Conservation (phyloP, 1,140 invertebrate genomes). For the Berghia stephanieae region DNA sequence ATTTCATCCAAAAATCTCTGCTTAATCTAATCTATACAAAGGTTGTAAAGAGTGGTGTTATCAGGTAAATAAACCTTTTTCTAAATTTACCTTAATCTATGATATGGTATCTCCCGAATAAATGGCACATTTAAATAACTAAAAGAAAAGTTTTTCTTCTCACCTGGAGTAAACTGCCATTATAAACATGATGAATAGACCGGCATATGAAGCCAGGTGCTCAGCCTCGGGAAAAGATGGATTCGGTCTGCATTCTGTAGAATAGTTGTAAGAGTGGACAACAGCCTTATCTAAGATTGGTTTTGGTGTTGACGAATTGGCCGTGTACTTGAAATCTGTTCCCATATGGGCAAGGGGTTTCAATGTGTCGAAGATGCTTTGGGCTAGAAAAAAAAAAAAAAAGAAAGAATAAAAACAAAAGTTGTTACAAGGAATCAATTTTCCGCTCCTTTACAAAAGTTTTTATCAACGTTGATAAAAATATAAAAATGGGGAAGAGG, state of each 20-base stretch:
- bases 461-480: no score
- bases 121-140: not conserved
- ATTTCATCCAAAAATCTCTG: no score
- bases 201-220: constrained; percentile 72
- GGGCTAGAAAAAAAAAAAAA: constrained; percentile 23
- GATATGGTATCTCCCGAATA: no score
- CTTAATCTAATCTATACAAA: no score
- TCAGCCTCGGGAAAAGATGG: constrained; percentile 57
- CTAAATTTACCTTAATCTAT: no score
- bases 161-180: constrained; percentile 90
- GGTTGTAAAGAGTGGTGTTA: no score
- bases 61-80: no score
- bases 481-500: no score
- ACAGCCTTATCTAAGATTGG: not conserved
- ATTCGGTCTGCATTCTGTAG: constrained; percentile 49
- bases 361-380: constrained; percentile 37
- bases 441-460: no score
- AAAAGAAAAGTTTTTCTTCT: constrained; percentile 19
- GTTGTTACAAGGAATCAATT: no score
- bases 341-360: not conserved
- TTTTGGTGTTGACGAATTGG: not conserved
- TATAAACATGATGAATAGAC: constrained; percentile 90
- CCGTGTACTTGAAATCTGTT: not conserved
- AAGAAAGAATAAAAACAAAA: no score
- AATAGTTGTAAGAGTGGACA: not conserved